Percentiles rank a stretch among this genome's conserved stretches.
phyloP scores from a whole-genome alignment of 2,113 vertebrate genomes.

The Dromaius novaehollandiae region DNA sequence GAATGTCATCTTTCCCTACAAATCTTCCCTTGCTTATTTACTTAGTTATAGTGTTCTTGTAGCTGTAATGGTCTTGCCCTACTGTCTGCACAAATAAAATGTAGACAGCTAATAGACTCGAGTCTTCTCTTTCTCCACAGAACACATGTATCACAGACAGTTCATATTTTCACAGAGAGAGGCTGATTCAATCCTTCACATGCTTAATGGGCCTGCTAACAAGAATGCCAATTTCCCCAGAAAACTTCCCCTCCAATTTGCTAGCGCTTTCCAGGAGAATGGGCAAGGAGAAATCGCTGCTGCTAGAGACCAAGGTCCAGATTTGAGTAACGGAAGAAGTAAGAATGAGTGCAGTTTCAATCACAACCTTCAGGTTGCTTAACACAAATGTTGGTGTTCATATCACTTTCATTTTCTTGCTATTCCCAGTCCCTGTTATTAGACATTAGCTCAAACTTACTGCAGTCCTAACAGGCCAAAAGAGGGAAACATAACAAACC shows the following conservation, averaged over 20 bases:
- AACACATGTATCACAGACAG: neutral
- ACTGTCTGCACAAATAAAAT: neutral
- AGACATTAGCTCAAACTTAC: neutral
- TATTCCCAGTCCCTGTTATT: neutral
- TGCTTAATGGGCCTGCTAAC: neutral
- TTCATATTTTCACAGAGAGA: neutral
- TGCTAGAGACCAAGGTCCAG: neutral
- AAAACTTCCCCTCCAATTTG: neutral
- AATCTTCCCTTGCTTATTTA: neutral
- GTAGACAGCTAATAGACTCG: neutral
- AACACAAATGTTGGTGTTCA: rapidly evolving
- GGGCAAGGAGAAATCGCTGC: neutral
- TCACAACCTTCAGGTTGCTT: neutral
- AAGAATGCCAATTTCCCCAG: neutral
- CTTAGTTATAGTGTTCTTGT: neutral
- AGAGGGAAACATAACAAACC: neutral
- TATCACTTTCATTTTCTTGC: neutral
- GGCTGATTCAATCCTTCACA: neutral
- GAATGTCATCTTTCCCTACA: neutral
- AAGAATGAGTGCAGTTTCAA: neutral
- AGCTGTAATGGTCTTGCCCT: neutral
- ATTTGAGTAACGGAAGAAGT: neutral
- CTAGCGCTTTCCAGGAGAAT: rapidly evolving
- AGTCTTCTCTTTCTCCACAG: neutral
- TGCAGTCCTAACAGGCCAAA: neutral